Conservation (phyloP, 2,888 invertebrate species). For the Synergus umbraculus region DNA sequence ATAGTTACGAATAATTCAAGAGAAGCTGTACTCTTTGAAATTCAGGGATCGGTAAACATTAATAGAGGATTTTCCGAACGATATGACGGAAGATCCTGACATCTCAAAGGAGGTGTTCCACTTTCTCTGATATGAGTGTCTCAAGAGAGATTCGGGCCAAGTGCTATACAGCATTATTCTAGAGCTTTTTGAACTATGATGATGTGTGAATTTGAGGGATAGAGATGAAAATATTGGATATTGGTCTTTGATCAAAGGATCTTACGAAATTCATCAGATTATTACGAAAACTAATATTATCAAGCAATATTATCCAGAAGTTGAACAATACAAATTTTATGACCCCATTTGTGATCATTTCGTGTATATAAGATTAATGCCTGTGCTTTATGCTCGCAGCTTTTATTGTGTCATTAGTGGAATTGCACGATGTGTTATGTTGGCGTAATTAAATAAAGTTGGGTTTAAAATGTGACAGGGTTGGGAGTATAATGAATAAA, state of each 20-base stretch:
- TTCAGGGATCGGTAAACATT: neutral
- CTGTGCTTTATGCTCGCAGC: neutral
- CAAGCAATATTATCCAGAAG: neutral
- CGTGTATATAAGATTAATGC: neutral
- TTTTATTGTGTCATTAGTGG: constrained; percentile 15
- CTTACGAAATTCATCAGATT: neutral
- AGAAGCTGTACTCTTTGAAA: too few species aligned
- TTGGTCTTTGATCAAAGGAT: constrained; percentile 1
- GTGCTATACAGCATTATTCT: constrained; percentile 21
- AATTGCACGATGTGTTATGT: constrained; percentile 18
- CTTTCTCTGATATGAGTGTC: constrained; percentile 20
- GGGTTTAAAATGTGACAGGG: neutral
- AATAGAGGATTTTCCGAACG: constrained; percentile 19
- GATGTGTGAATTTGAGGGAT: constrained; percentile 1
- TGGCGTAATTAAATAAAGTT: constrained; percentile 16
- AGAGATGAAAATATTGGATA: neutral
- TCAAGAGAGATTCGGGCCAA: constrained; percentile 9
- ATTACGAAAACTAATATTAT: neutral
- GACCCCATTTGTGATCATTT: neutral
- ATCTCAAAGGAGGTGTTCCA: constrained; percentile 24
- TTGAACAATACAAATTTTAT: neutral
- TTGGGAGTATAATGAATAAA: constrained; percentile 2
- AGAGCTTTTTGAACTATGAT: constrained; percentile 1
- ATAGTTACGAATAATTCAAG: too few species aligned
- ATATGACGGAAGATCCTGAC: constrained; percentile 11